Base-by-base conservation (phyloP, 2,888 invertebrate genomes). In the Gandaritis pyraliata region DNA sequence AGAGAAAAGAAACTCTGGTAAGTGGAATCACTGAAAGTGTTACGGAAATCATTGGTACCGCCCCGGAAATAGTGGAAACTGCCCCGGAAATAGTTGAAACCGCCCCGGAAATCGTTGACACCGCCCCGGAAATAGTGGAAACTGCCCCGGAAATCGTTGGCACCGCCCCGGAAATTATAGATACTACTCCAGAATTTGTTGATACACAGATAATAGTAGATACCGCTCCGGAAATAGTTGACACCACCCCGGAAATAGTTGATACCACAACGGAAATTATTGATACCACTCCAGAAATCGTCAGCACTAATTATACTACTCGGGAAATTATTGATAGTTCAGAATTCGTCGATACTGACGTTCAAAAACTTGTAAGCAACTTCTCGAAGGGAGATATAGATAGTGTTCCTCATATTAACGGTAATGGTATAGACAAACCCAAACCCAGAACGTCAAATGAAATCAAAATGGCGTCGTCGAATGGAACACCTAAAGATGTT, bases 381-480 rank as follows among this genome's bases (percentile, higher is more conserved):
- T 56, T 50, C 52, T 51, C 54, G n/a, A 62, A 16, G 16, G 51
- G 18, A 10, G 53, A 58, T 5, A 45, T 45, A 2, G 50, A 59
- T 18, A 18, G 10, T 10, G 64, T 46, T 0, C 16, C 69, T 4
- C 71, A 80, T 5, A 46, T 83, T 0, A 87, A 86, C 52, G 83
- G 84, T 0, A 78, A 76, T 50, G 73, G 69, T 0, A 58, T 63
- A 0, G 81, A 80, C 0, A 78, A 64, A 52, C 76, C 74, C n/a
- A 73, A 80, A 0, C 13, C n/a, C 1, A 77, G 89, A 36, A 82
- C 88, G 0, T 91, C 91, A 0, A 91, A 91, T 50, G 91, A 91
- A 71, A 88, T 91, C 1, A 91, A 91, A 72, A 90, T 91, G 90
- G 87, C 82, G 0, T 75, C 78, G 11, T 71, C 78, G 0, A 90